Evolutionary conservation across 2,888 invertebrate species (phyloP).

Genomic region (Caenorhabditis imperialis): DNA sequence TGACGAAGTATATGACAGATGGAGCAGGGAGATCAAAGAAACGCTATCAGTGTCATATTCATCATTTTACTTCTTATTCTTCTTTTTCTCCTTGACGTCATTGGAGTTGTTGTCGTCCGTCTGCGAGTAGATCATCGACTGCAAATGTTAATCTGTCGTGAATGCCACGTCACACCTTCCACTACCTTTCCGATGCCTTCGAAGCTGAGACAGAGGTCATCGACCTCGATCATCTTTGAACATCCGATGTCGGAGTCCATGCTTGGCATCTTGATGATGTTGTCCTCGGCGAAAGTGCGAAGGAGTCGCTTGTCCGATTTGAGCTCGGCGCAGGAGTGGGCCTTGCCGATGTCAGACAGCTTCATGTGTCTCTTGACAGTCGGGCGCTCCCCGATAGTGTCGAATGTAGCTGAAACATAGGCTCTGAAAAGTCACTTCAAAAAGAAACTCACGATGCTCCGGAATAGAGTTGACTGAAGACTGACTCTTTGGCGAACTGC

Average conservation of each 20-base stretch:
- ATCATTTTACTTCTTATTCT: conserved; percentile 24
- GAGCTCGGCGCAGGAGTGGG: conserved; percentile 59
- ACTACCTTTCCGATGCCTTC: conserved; percentile 51
- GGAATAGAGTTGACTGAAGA: conserved; percentile 52
- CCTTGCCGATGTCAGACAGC: conserved; percentile 59
- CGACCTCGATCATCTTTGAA: conserved; percentile 19
- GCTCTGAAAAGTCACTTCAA: neutral
- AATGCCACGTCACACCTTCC: neutral
- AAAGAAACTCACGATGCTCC: conserved; percentile 43
- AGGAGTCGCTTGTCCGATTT: conserved; percentile 62
- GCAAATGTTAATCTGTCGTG: conserved; percentile 34
- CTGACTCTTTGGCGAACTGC: conserved; percentile 43
- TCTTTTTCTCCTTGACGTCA: conserved; percentile 35
- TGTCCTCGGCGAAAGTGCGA: conserved; percentile 61
- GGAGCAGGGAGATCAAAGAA: neutral
- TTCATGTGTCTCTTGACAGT: conserved; percentile 54
- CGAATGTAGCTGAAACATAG: conserved; percentile 49
- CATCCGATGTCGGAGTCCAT: conserved; percentile 62
- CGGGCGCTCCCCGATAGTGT: conserved; percentile 61
- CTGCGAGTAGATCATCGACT: conserved; percentile 45
- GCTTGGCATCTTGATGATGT: conserved; percentile 65
- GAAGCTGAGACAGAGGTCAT: conserved; percentile 46
- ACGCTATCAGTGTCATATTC: neutral
- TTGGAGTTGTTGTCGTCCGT: conserved; percentile 16
- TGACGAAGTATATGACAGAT: too few species aligned